Percentiles rank a stretch among this genome's conserved stretches.
Conservation (phyloP, 2,888 invertebrate species). For the Pseudococcus jackbeardsleyi region DNA sequence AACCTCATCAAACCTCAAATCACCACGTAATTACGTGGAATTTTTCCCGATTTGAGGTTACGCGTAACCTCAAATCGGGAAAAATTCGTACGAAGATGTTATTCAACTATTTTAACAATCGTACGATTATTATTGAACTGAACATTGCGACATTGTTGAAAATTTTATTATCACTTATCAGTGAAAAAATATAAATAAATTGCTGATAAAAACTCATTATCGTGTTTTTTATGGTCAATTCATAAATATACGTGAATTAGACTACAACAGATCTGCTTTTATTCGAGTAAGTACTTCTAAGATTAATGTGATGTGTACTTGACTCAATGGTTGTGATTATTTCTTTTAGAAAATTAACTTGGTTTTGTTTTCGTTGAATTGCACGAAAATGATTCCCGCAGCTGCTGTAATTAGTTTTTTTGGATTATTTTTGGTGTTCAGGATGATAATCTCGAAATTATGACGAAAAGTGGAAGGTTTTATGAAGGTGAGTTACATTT, state of each 20-base stretch:
- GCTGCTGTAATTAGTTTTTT: constrained; percentile 1
- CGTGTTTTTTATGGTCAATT: not conserved
- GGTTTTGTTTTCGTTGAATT: not conserved
- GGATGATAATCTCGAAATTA: not conserved
- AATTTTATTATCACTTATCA: not conserved
- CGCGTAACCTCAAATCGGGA: too few relatives aligned
- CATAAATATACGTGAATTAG: not conserved
- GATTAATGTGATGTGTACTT: not conserved
- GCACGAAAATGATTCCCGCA: not conserved
- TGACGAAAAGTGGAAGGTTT: not conserved
- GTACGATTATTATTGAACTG: too few relatives aligned
- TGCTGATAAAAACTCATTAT: not conserved
- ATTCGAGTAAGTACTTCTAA: not conserved
- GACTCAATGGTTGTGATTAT: not conserved
- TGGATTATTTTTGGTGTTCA: not conserved
- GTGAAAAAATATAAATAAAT: not conserved
- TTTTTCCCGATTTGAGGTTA: too few relatives aligned
- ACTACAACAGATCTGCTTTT: not conserved
- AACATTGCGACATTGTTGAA: too few relatives aligned
- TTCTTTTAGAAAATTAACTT: not conserved
- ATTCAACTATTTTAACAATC: too few relatives aligned
- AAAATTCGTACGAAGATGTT: too few relatives aligned
- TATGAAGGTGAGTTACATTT: not conserved
- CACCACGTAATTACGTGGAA: too few relatives aligned
- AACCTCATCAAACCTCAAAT: too few relatives aligned